Evolutionary conservation across 2,113 vertebrate genomes (phyloP).

Genomic region (Crotalus horridus): DNA sequence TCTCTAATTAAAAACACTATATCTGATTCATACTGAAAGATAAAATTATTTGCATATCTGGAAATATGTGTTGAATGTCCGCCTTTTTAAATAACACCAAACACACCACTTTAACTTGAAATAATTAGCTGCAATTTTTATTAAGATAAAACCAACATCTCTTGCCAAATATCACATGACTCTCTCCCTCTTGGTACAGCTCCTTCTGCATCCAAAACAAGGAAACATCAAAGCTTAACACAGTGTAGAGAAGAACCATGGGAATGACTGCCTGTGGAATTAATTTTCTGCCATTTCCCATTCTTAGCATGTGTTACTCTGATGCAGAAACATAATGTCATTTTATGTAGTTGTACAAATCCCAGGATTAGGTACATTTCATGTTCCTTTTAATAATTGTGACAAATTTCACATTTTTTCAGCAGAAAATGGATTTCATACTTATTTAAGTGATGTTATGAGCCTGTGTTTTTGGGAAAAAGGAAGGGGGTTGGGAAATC

Average conservation of each 20-base stretch:
- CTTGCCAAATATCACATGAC: conserved; percentile 42
- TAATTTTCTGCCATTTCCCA: conserved; percentile 35
- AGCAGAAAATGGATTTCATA: conserved; percentile 35
- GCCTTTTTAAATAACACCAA: conserved; percentile 45
- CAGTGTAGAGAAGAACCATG: conserved; percentile 5
- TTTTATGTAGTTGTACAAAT: conserved; percentile 38
- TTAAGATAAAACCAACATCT: conserved; percentile 43
- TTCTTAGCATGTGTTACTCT: conserved; percentile 14
- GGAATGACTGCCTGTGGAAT: conserved; percentile 29
- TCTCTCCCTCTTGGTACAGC: conserved; percentile 27
- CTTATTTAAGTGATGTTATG: conserved; percentile 28
- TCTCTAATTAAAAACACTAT: conserved; percentile 29
- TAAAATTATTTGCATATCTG: conserved; percentile 46
- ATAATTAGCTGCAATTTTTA: conserved; percentile 53
- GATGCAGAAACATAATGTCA: conserved; percentile 17
- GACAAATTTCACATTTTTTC: conserved; percentile 33
- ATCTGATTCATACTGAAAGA: conserved; percentile 44
- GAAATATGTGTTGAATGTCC: conserved; percentile 36
- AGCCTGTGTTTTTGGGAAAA: neutral
- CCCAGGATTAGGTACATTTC: conserved; percentile 1
- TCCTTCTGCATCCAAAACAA: conserved; percentile 41
- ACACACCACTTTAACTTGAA: conserved; percentile 31
- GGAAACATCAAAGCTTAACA: conserved; percentile 30
- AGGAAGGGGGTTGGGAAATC: neutral
- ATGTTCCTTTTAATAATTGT: conserved; percentile 12